Conservation (phyloP, 1,140 invertebrate genomes). For the Doryteuthis pealeii region DNA sequence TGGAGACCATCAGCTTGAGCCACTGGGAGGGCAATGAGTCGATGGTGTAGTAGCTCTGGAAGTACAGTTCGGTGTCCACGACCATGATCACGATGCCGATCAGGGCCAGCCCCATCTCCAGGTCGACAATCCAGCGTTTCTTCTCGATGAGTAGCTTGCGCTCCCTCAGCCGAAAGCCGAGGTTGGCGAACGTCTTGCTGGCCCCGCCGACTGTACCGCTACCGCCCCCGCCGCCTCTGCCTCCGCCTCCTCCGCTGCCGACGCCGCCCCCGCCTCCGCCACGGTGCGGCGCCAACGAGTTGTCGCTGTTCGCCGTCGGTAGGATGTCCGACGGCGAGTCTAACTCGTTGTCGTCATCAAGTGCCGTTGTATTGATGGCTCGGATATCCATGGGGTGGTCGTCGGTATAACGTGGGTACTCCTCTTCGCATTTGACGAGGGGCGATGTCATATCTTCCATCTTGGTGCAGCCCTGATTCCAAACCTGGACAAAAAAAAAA, state of each 20-base stretch:
- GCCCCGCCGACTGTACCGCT: background rate
- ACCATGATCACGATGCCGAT: constrained; percentile 41
- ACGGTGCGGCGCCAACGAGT: background rate
- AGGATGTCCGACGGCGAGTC: background rate
- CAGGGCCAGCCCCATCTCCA: constrained; percentile 39
- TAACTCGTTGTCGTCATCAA: background rate
- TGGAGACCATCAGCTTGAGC: constrained; percentile 37
- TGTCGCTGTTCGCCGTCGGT: background rate
- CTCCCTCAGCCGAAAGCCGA: constrained; percentile 41
- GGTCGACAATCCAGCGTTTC: constrained; percentile 41
- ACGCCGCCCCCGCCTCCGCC: background rate
- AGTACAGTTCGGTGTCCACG: constrained; percentile 43
- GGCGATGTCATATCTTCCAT: constrained; percentile 14
- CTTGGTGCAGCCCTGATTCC: background rate
- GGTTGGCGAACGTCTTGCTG: constrained; percentile 20
- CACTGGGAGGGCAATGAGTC: constrained; percentile 28
- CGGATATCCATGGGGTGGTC: constrained; percentile 1
- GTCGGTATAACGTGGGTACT: background rate
- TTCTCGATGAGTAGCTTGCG: constrained; percentile 42
- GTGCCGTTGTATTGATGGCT: background rate
- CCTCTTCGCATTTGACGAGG: constrained; percentile 1
- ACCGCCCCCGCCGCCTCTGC: background rate
- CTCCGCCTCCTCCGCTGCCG: background rate
- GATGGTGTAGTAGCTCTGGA: constrained; percentile 24
- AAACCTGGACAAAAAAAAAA: background rate